Base-by-base conservation (phyloP, 2,888 invertebrate genomes). In the Xanthorhoe spadicearia region DNA sequence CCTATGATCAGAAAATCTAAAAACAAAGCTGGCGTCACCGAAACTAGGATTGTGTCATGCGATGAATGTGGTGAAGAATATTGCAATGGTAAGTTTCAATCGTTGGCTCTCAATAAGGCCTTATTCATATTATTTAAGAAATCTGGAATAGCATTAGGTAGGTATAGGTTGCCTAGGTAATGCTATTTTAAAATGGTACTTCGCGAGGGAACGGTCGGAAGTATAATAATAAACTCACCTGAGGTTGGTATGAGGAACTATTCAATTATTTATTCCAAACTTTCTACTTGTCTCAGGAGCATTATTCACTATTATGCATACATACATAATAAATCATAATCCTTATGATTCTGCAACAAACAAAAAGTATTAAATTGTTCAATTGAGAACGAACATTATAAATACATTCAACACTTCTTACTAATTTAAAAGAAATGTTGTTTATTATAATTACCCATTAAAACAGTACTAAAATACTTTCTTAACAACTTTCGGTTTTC, bases 21-120 rank as follows among this genome's bases (percentile, higher is more conserved):
- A 87, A 97, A 96, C 81, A 96, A 96, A 71, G 95, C 97, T 0
- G 97, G 97, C 13, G 96, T 97, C 65, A 94, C 97, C 32, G 97
- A 97, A 85, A 96, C 96, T 19, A 94, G 96, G 74, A 94, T 96
- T 38, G 93, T 96, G 61, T 95, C 96, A 60, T 98, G 98, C 83
- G 85, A 92, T 0, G 97, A 97, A 81, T 98, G 98, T 77, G 96
- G 96, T 6, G 97, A 97, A 85, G 98, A 98, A 87, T 96, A 96
- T 89, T 98, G 98, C 85, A 95, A 95, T 82, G 96, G 96, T 95
- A 75, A 74, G 80, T 78, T 3, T 43, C 28, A 50, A 23, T 48
- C 50, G 49, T 15, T 23, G 23, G 23, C 23, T 23, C 4, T 23
- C 23, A 23, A 23, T 23, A 1, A 23, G 2, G 23, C 23, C 23